A percentile compares a stretch with the other conserved stretches of the same genome.
Evolutionary conservation across 2,797 vertebrate species (phyloP).

Genomic region (Eremophila alpestris): DNA sequence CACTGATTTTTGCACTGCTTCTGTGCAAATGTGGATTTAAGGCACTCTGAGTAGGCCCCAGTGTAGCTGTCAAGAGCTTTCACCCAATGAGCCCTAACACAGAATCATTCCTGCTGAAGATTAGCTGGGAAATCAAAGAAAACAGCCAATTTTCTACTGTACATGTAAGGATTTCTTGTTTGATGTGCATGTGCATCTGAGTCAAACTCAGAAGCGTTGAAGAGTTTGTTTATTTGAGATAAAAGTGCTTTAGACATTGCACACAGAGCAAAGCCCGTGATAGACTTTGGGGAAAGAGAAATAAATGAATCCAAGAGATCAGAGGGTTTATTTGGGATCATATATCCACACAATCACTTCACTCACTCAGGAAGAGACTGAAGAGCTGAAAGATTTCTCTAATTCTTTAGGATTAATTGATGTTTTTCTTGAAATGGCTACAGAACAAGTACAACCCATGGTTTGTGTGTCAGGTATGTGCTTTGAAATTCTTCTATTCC

Average conservation of each 20-base stretch:
- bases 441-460: neutral
- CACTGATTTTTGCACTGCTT: neutral
- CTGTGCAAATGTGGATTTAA: neutral
- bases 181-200: neutral
- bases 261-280: neutral
- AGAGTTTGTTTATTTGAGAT: neutral
- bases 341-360: neutral
- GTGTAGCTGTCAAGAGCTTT: neutral
- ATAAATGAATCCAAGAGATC: neutral
- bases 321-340: neutral
- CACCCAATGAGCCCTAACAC: neutral
- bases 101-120: neutral
- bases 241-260: neutral
- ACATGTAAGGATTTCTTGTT: neutral
- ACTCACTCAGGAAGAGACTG: neutral
- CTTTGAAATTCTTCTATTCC: neutral
- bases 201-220: neutral
- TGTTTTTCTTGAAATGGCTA: neutral
- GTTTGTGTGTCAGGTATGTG: neutral
- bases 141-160: neutral
- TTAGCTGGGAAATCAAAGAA: slow-evolving; percentile 14
- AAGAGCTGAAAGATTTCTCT: neutral
- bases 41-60: neutral
- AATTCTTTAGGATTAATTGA: neutral
- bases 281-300: neutral